Base-by-base conservation (phyloP, 2,888 invertebrate genomes). In the Ophraella communa region DNA sequence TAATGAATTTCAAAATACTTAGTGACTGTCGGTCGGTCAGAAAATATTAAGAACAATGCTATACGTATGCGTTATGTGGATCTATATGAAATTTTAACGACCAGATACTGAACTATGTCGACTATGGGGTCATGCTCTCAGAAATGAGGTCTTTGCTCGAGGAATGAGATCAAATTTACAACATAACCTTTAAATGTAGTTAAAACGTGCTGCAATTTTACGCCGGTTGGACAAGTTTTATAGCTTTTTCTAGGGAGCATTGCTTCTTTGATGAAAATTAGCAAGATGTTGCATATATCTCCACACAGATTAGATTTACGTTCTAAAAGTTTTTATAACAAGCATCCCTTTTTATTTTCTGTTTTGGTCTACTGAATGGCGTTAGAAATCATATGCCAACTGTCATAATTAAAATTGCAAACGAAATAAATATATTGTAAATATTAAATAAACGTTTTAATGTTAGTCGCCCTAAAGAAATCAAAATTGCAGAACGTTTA, bases 51-150 rank as follows among this genome's bases (percentile, higher is more conserved):
- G 1, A 35, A 35, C 35, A 35, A 35, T 35, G 4, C 35, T n/a
- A 35, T n/a, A 35, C 4, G 11, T 14, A 11, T 35, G 35, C 4
- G 35, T n/a, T 35, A 1, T 35, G 4, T 35, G 35, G n/a, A 35
- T 18, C 20, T 2, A 45, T 30, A 14, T 61, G 56, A 65, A 63
- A 62, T 64, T 67, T 69, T 63, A 62, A 63, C 64, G 69, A 65
- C 64, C 67, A 67, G 61, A 67, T 69, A 67, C 69, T 67, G 65
- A 65, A 65, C 58, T 64, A 52, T 63, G 63, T 61, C 68, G 68
- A 64, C 65, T 61, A 35, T 65, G 65, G 62, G 63, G 65, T 65
- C 52, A 33, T 55, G 65, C 59, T 64, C 56, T 57, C 61, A 51
- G 27, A 27, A 51, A 51, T 51, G 49, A 51, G 27, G 49, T 51